Evolutionary conservation across 1,140 invertebrate genomes (phyloP).

Genomic region (Rhagoletis zephyria): DNA sequence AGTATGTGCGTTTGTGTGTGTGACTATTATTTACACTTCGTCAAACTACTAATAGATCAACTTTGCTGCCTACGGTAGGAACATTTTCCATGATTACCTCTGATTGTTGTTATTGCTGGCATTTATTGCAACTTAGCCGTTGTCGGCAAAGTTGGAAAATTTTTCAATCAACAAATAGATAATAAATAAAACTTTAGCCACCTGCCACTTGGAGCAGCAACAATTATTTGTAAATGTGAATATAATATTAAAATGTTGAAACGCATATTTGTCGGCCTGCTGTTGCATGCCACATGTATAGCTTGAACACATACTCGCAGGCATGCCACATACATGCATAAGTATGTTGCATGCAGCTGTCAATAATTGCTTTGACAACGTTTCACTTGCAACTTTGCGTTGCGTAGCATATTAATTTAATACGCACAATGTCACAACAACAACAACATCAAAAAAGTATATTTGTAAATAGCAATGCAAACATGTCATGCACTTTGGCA

Average conservation of each 20-base stretch:
- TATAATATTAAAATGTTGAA: not conserved
- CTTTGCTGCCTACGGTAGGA: not conserved
- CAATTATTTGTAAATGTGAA: not conserved
- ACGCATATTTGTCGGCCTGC: not conserved
- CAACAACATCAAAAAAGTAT: not conserved
- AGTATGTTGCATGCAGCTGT: conserved; percentile 32
- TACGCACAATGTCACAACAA: conserved; percentile 44
- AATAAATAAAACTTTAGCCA: conserved; percentile 30
- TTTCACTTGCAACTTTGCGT: conserved; percentile 45
- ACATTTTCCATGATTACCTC: not conserved
- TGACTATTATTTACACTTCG: conserved; percentile 10
- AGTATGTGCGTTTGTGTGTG: not conserved
- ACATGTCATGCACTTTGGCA: conserved; percentile 27
- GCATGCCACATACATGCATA: not conserved
- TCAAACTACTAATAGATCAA: not conserved
- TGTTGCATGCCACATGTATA: conserved; percentile 40
- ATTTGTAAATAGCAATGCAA: not conserved
- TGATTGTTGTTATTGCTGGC: not conserved
- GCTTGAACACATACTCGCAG: not conserved
- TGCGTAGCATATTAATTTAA: conserved; percentile 45
- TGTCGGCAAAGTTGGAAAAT: not conserved
- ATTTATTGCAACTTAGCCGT: not conserved
- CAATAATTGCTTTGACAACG: conserved; percentile 51
- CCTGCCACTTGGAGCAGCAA: conserved; percentile 10
- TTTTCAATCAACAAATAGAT: not conserved